Conservation (phyloP, 2,797 vertebrate species). For the Spheniscus humboldti region DNA sequence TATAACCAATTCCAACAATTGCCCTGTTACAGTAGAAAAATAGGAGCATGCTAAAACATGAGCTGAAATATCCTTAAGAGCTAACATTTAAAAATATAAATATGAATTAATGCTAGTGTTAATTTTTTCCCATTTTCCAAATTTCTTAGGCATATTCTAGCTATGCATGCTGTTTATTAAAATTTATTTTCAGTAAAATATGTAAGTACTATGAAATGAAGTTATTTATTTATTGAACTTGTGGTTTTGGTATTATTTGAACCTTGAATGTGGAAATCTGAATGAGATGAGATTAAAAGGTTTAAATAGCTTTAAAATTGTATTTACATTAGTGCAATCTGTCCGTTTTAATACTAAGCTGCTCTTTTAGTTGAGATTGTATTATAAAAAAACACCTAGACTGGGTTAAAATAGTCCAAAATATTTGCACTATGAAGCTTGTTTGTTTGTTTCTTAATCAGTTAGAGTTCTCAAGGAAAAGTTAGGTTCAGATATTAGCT, state of each 20-base stretch:
- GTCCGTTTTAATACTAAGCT: slow-evolving; percentile 74
- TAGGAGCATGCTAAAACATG: not conserved
- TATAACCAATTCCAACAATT: slow-evolving; percentile 52
- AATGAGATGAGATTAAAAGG: slow-evolving; percentile 74
- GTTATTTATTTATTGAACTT: slow-evolving; percentile 56
- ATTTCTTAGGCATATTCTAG: slow-evolving; percentile 12
- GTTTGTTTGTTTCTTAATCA: slow-evolving; percentile 34
- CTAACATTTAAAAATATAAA: slow-evolving; percentile 23
- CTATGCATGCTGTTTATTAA: not conserved
- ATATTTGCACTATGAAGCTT: slow-evolving; percentile 5
- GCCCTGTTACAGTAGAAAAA: slow-evolving; percentile 49
- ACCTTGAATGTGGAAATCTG: slow-evolving; percentile 67
- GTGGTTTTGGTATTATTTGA: slow-evolving; percentile 55
- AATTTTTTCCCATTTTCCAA: not conserved
- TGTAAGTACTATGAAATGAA: slow-evolving; percentile 9
- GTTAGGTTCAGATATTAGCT: slow-evolving; percentile 87
- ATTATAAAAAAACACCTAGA: not conserved
- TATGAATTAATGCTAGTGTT: not conserved
- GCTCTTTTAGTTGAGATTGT: slow-evolving; percentile 60
- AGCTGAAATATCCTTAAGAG: slow-evolving; percentile 20
- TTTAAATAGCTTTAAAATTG: slow-evolving; percentile 79
- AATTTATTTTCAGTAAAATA: slow-evolving; percentile 38
- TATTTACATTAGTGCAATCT: slow-evolving; percentile 77
- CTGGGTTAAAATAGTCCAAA: slow-evolving; percentile 43
- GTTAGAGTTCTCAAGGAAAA: slow-evolving; percentile 74